Evolutionary conservation across 92 coral and sea anemone genomes (phyloP).

Genomic region (Nematostella vectensis): DNA sequence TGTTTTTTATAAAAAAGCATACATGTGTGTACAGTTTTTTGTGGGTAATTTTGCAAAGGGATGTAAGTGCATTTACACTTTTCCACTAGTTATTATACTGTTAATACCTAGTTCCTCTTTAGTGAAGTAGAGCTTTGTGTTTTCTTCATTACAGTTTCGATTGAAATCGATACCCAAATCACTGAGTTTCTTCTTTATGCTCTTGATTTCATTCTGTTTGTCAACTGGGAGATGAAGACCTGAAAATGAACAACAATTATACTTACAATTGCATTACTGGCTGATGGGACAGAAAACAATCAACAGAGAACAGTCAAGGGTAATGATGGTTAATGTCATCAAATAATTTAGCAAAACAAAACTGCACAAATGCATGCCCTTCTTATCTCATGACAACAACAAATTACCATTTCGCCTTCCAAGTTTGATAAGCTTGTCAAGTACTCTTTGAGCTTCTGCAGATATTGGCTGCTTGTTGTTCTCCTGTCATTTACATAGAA

Average conservation of each 20-base stretch:
- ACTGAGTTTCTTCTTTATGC: conserved; percentile 83
- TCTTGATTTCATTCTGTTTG: conserved; percentile 66
- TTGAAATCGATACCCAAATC: conserved; percentile 79
- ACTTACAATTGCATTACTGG: background rate
- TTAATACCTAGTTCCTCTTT: conserved; percentile 76
- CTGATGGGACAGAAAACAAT: background rate
- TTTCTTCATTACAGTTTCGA: conserved; percentile 94
- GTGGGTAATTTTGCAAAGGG: no score
- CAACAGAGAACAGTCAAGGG: background rate
- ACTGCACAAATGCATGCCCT: no score
- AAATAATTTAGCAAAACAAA: background rate
- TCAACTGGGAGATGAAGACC: conserved; percentile 84
- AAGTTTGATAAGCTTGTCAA: conserved; percentile 76
- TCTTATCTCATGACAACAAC: no score
- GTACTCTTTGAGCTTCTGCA: conserved; percentile 60
- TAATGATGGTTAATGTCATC: background rate
- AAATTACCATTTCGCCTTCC: conserved; percentile 92
- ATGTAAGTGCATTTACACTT: no score
- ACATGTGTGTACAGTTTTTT: no score
- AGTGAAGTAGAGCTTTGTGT: conserved; percentile 72
- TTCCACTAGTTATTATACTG: no score
- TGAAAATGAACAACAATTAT: conserved; percentile 6
- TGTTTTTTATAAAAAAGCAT: no score
- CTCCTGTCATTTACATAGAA: conserved; percentile 32
- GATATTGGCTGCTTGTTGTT: conserved; percentile 37